These are phyloP conservation scores for Odocoileus virginianus DNA, from an alignment of 2,113 vertebrate species.

Conservation along the genomic window DNA sequence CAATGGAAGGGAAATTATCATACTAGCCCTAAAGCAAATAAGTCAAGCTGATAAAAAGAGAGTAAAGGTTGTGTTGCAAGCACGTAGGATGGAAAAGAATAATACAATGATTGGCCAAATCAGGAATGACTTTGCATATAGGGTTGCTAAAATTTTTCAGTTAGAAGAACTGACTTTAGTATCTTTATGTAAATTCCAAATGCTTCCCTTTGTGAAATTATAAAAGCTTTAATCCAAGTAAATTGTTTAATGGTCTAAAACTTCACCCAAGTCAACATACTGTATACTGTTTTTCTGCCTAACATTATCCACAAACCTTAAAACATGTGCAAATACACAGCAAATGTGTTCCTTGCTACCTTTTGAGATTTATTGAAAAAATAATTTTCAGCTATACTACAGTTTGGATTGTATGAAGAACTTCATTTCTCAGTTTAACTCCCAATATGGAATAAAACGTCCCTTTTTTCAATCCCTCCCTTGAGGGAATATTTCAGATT, in stretches of 20 bases:
- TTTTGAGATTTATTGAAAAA: not conserved
- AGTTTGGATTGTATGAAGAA: not conserved
- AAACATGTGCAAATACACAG: not conserved
- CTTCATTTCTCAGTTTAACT: constrained; percentile 50
- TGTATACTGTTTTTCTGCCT: not conserved
- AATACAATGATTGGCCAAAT: not conserved
- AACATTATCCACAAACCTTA: not conserved
- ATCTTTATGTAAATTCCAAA: not conserved
- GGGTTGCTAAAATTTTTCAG: not conserved
- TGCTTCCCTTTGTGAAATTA: not conserved
- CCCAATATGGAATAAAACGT: constrained; percentile 40
- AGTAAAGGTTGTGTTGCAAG: not conserved
- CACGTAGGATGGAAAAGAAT: not conserved
- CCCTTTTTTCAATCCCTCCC: not conserved
- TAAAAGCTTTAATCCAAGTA: not conserved
- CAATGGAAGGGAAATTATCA: not conserved
- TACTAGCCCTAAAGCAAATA: not conserved
- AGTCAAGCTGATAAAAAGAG: not conserved
- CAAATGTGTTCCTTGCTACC: not conserved
- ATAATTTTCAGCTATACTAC: not conserved
- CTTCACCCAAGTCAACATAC: not conserved
- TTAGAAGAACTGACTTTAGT: not conserved
- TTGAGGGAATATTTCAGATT: constrained; percentile 68
- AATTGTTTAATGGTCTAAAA: not conserved
- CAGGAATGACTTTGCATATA: not conserved